Conservation (phyloP, 1,140 invertebrate species). For the Drosophila orosa region DNA sequence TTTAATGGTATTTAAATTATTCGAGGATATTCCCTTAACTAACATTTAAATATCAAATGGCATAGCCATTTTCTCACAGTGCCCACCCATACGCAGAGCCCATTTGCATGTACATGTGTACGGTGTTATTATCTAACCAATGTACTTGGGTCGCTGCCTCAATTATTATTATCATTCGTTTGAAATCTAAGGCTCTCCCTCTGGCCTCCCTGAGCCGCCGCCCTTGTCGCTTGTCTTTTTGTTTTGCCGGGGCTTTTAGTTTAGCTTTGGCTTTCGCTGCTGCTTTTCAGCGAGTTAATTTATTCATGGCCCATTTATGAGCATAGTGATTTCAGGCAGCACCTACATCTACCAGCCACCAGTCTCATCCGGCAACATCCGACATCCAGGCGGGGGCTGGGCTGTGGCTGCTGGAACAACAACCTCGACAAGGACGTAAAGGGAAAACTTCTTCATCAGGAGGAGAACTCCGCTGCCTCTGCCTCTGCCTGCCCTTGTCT, state of each 20-base stretch:
- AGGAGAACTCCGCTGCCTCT: slow-evolving; percentile 5
- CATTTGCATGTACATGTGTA: slow-evolving; percentile 30
- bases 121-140: slow-evolving; percentile 48
- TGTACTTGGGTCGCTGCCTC: slow-evolving; percentile 54
- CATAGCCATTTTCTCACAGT: slow-evolving; percentile 31
- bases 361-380: slow-evolving; percentile 10
- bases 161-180: slow-evolving; percentile 81
- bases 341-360: slow-evolving; percentile 45
- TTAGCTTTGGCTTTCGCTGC: slow-evolving; percentile 20
- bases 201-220: not conserved
- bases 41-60: slow-evolving; percentile 1
- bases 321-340: slow-evolving; percentile 71
- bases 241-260: slow-evolving; percentile 42
- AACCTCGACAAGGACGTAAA: slow-evolving; percentile 30
- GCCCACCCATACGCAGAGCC: slow-evolving; percentile 12
- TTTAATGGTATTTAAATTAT: not conserved
- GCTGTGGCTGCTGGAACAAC: slow-evolving; percentile 10
- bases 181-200: slow-evolving; percentile 63
- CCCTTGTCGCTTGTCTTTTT: slow-evolving; percentile 10
- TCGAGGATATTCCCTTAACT: not conserved
- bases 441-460: slow-evolving; percentile 60
- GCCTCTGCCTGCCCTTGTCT: slow-evolving; percentile 8
- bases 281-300: slow-evolving; percentile 75
- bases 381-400: slow-evolving; percentile 4
- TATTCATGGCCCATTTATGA: slow-evolving; percentile 81